Evolutionary conservation across 2,113 vertebrate genomes (phyloP).

Genomic region (Chaetura pelagica): DNA sequence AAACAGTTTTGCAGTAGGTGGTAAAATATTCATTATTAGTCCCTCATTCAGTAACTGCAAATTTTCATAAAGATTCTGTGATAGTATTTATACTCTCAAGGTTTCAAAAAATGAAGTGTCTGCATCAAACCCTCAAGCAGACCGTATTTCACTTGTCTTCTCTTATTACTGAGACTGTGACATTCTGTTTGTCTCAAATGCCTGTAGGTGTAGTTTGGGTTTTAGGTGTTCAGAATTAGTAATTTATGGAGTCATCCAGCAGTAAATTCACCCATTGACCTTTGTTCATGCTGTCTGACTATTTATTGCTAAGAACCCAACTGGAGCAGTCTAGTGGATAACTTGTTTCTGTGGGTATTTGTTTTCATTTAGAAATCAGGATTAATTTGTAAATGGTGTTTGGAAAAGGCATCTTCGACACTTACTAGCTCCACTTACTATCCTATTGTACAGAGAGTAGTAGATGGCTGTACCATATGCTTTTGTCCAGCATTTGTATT

Average conservation of each 20-base stretch:
- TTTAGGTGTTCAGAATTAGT: conserved; percentile 16
- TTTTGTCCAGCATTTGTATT: neutral
- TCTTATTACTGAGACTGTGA: neutral
- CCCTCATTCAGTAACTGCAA: neutral
- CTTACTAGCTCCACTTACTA: neutral
- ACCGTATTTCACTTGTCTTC: neutral
- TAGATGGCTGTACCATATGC: neutral
- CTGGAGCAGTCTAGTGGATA: neutral
- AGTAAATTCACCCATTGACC: conserved; percentile 39
- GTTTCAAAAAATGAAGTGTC: neutral
- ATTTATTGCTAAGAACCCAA: neutral
- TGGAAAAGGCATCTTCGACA: neutral
- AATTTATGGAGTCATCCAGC: conserved; percentile 37
- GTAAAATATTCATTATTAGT: neutral
- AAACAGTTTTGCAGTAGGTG: neutral
- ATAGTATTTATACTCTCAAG: neutral
- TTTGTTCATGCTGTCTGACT: neutral
- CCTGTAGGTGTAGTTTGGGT: conserved; percentile 18
- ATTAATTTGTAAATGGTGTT: neutral
- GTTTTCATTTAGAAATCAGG: neutral
- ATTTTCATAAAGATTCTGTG: neutral
- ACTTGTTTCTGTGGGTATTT: neutral
- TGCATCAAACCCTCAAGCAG: neutral
- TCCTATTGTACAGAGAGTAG: neutral
- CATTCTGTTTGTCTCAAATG: neutral